These are phyloP conservation scores for Bombus vancouverensis DNA, from an alignment of 1,140 invertebrate species.

Conservation along the genomic window DNA sequence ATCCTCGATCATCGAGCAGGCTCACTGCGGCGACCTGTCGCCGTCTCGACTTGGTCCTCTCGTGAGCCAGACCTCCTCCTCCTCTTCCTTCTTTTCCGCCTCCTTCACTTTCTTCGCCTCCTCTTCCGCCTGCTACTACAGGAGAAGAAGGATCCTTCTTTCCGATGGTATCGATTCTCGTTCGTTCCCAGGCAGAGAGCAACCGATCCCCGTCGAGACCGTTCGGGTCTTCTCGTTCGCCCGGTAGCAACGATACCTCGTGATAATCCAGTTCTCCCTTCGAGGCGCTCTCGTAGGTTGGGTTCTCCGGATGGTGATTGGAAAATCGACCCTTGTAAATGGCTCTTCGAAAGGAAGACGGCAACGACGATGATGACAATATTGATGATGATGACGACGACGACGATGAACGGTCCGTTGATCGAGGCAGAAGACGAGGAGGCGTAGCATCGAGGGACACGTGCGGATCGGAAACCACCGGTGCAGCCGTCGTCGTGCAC, in stretches of 20 bases:
- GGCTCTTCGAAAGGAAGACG: slow-evolving; percentile 4
- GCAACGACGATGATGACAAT: not conserved
- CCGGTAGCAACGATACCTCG: slow-evolving; percentile 13
- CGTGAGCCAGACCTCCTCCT: slow-evolving; percentile 45
- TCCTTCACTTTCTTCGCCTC: not conserved
- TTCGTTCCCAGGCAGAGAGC: not conserved
- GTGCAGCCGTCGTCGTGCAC: slow-evolving; percentile 65
- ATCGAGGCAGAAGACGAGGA: slow-evolving; percentile 47
- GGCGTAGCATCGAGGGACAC: slow-evolving; percentile 51
- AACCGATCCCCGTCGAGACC: not conserved
- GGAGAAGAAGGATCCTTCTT: slow-evolving; percentile 25
- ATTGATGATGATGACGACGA: not conserved
- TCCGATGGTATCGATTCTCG: slow-evolving; percentile 14
- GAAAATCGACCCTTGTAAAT: slow-evolving; percentile 3
- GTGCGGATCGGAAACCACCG: slow-evolving; percentile 50
- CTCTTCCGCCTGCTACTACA: not conserved
- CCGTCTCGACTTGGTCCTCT: slow-evolving; percentile 36
- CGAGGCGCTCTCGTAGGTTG: not conserved
- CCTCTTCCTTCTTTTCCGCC: slow-evolving; percentile 20
- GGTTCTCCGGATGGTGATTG: slow-evolving; percentile 9
- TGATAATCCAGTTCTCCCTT: slow-evolving; percentile 42
- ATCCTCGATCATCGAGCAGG: slow-evolving; percentile 43
- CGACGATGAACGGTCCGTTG: slow-evolving; percentile 10
- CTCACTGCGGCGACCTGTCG: slow-evolving; percentile 43
- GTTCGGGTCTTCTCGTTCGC: slow-evolving; percentile 5